Evolutionary conservation across 35 echinoderm and acorn worm species (phyloP).

Genomic region (Apostichopus japonicus): DNA sequence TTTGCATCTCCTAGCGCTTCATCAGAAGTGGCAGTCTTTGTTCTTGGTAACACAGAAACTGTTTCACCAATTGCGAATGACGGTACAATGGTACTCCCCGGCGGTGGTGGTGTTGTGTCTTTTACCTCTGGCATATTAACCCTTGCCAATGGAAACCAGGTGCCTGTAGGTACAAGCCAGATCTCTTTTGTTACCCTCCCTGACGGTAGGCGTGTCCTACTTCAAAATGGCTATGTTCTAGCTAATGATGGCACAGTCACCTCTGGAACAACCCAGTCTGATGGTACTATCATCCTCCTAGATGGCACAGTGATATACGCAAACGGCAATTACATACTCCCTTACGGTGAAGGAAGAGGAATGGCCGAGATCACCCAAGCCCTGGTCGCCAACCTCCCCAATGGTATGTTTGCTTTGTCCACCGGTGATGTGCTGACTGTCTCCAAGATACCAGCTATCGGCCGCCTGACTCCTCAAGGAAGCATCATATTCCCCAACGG

Average conservation of each 20-base stretch:
- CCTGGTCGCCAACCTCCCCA: background rate
- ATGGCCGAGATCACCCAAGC: background rate
- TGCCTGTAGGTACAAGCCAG: background rate
- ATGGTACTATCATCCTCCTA: constrained; percentile 14
- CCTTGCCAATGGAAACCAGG: background rate
- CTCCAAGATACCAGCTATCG: constrained; percentile 10
- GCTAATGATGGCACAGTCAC: constrained; percentile 19
- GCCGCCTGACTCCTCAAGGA: background rate
- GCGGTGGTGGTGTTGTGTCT: background rate
- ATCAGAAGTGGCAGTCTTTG: constrained; percentile 28
- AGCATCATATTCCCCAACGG: constrained; percentile 33
- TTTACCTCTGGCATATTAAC: background rate
- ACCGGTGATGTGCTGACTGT: constrained; percentile 25
- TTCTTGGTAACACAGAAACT: constrained; percentile 9
- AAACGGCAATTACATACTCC: constrained; percentile 33
- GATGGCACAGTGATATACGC: constrained; percentile 46
- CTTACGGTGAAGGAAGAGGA: constrained; percentile 33
- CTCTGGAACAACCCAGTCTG: constrained; percentile 9
- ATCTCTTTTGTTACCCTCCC: constrained; percentile 31
- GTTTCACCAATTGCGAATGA: background rate
- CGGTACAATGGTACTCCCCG: constrained; percentile 9
- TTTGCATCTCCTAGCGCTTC: background rate
- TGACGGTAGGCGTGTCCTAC: background rate
- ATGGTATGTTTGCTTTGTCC: constrained; percentile 20
- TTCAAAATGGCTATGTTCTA: constrained; percentile 41